Evolutionary conservation across 2,113 vertebrate species (phyloP).

Genomic region (Drymodes brunneopygia): DNA sequence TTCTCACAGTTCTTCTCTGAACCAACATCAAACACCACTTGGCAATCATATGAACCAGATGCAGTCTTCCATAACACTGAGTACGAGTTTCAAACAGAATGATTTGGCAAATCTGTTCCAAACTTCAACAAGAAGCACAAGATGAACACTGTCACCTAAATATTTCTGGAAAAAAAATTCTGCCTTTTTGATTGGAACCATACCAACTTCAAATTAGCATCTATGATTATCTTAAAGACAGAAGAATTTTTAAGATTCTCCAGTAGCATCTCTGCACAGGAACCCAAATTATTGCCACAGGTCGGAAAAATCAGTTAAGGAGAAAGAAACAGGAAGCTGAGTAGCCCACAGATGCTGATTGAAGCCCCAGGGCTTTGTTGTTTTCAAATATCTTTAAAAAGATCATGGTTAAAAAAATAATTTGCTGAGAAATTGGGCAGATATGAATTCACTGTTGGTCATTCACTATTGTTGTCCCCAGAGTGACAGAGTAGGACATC

Average conservation of each 20-base stretch:
- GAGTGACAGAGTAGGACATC: not conserved
- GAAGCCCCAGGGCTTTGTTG: not conserved
- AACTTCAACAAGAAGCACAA: not conserved
- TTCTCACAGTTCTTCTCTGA: not conserved
- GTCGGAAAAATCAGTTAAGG: not conserved
- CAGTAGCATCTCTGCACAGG: not conserved
- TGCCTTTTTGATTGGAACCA: not conserved
- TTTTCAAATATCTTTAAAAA: not conserved
- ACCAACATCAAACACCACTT: not conserved
- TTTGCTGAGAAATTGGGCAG: not conserved
- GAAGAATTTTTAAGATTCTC: not conserved
- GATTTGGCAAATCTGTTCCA: not conserved
- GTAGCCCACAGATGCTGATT: not conserved
- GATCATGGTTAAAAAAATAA: not conserved
- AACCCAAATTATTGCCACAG: not conserved
- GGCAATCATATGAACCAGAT: not conserved
- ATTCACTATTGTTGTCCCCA: not conserved
- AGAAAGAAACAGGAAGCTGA: not conserved
- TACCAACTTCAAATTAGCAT: not conserved
- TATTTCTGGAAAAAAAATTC: not conserved
- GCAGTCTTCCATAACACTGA: not conserved
- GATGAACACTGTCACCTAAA: not conserved
- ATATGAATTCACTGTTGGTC: not conserved
- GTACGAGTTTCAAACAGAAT: not conserved
- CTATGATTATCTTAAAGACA: not conserved